Conservation (phyloP, 2,797 vertebrate genomes). For the Pangasius sanitwongsei region DNA sequence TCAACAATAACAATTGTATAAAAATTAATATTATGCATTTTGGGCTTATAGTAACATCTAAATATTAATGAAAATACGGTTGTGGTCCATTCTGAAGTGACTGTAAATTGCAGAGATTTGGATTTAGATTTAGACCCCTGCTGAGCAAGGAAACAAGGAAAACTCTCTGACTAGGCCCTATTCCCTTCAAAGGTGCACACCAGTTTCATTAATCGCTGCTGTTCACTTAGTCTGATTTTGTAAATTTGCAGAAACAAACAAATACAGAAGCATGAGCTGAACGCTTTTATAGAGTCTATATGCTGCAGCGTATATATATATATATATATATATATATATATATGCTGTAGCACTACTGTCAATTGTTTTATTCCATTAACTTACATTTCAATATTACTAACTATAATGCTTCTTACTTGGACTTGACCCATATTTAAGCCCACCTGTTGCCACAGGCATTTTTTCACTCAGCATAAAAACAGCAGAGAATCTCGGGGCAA, state of each 20-base stretch:
- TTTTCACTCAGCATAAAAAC: too few species aligned
- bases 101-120: not conserved
- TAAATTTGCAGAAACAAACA: not conserved
- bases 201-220: not conserved
- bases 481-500: too few species aligned
- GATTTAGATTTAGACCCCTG: not conserved
- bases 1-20: not conserved
- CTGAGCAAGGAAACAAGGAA: not conserved
- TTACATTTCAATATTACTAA: not conserved
- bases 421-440: not conserved
- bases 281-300: not conserved
- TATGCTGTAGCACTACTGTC: not conserved
- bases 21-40: not conserved
- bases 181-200: not conserved
- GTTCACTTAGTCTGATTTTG: not conserved
- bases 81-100: not conserved
- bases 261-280: not conserved
- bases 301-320: too few species aligned
- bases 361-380: not conserved
- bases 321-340: too few species aligned
- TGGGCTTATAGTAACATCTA: not conserved
- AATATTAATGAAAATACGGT: not conserved
- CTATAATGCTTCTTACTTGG: not conserved
- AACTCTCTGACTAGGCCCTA: not conserved
- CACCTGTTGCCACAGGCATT: too few species aligned